A percentile compares a stretch with the other conserved stretches of the same genome.
Evolutionary conservation across 1,140 invertebrate genomes (phyloP).

Genomic region (Schlechtendalia chinensis): DNA sequence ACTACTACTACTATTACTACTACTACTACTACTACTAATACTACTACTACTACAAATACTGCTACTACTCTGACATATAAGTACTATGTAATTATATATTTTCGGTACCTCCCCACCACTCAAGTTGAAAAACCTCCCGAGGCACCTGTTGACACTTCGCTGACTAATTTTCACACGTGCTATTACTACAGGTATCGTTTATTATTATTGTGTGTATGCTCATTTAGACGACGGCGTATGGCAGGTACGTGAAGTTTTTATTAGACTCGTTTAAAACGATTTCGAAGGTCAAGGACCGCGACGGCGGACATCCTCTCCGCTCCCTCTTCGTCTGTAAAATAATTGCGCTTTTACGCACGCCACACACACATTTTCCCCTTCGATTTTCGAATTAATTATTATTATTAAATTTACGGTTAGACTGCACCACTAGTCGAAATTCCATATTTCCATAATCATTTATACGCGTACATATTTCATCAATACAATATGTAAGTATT

Average conservation of each 20-base stretch:
- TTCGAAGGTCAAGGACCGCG: slow-evolving; percentile 39
- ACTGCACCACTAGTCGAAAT: background rate
- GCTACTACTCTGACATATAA: background rate
- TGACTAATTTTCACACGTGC: background rate
- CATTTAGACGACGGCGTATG: background rate
- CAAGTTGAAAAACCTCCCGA: background rate
- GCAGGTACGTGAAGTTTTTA: background rate
- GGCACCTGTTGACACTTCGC: slow-evolving; percentile 26
- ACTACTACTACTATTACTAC: no score
- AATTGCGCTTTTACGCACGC: slow-evolving; percentile 15
- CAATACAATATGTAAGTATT: background rate
- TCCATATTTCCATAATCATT: background rate
- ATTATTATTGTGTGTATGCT: slow-evolving; percentile 8
- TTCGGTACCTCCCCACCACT: background rate
- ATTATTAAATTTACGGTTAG: slow-evolving; percentile 10
- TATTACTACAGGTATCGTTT: background rate
- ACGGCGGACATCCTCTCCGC: slow-evolving; percentile 22
- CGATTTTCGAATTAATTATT: slow-evolving; percentile 12
- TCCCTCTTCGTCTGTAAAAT: background rate
- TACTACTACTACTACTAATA: background rate
- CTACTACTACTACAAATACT: background rate
- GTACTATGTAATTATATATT: background rate
- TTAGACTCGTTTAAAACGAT: slow-evolving; percentile 34
- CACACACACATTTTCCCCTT: slow-evolving; percentile 24
- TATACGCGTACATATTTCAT: background rate